Evolutionary conservation across 2,888 invertebrate genomes (phyloP).

Genomic region (Cataglyphis rosenhaueri): DNA sequence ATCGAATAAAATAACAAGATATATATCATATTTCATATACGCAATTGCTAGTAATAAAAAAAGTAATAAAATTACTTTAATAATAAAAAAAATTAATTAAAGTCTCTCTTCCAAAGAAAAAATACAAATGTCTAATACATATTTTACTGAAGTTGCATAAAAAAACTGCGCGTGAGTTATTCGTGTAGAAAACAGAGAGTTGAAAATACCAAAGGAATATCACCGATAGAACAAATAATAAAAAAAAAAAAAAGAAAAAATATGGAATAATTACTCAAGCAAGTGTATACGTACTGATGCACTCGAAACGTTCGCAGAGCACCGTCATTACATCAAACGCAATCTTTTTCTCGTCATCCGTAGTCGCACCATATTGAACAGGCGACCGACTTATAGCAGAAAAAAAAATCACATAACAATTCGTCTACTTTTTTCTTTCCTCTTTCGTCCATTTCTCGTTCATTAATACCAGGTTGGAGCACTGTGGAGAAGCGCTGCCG

Average conservation of each 20-base stretch:
- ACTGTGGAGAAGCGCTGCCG: slow-evolving; percentile 1
- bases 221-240: background rate
- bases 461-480: slow-evolving; percentile 21
- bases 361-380: slow-evolving; percentile 3
- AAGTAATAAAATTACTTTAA: too few species aligned
- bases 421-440: background rate
- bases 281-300: background rate
- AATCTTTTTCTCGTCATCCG: slow-evolving; percentile 13
- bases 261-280: slow-evolving; percentile 21
- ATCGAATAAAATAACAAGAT: too few species aligned
- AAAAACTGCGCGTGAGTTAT: background rate
- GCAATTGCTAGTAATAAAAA: too few species aligned
- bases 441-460: slow-evolving; percentile 17
- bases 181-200: background rate
- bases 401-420: slow-evolving; percentile 11
- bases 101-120: background rate
- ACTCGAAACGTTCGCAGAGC: background rate
- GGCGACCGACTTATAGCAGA: slow-evolving; percentile 18
- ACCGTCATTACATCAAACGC: slow-evolving; percentile 5
- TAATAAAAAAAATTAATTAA: background rate
- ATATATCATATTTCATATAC: too few species aligned
- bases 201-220: slow-evolving; percentile 7
- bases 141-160: background rate
- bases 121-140: background rate
- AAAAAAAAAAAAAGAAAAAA: background rate